Evolutionary conservation across 2,888 invertebrate species (phyloP).

Genomic region (Archips crataeganus): DNA sequence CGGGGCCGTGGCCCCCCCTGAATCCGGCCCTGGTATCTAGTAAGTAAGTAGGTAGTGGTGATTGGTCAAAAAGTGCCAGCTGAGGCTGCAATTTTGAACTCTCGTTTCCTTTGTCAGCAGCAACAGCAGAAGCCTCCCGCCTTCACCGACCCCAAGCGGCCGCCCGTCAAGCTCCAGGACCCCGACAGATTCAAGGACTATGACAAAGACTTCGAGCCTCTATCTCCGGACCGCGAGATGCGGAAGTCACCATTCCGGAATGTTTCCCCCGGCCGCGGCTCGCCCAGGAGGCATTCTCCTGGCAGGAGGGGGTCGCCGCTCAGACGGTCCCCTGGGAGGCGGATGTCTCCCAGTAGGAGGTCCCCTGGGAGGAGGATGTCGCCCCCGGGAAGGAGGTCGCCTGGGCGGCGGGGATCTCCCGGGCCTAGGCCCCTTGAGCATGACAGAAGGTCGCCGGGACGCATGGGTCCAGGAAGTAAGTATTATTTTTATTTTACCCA

Average conservation of each 20-base stretch:
- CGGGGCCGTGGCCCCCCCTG: too few species aligned
- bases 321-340: constrained; percentile 24
- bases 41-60: too few species aligned
- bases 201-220: constrained; percentile 24
- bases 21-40: too few species aligned
- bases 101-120: background rate
- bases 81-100: background rate
- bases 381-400: constrained; percentile 38
- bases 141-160: constrained; percentile 15
- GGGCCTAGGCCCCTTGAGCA: constrained; percentile 13
- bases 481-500: background rate
- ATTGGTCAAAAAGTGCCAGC: too few species aligned
- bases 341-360: constrained; percentile 41
- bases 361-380: constrained; percentile 44
- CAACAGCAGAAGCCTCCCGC: constrained; percentile 16
- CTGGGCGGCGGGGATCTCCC: constrained; percentile 40
- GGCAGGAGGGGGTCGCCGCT: constrained; percentile 47
- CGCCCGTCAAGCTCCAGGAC: constrained; percentile 3
- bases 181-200: constrained; percentile 13
- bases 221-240: constrained; percentile 31
- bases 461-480: constrained; percentile 29
- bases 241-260: constrained; percentile 47
- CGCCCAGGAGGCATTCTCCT: constrained; percentile 40
- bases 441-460: constrained; percentile 41
- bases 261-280: constrained; percentile 45